Evolutionary conservation across 2,888 invertebrate species (phyloP), one percentile per base, ranked within the genome.

Genomic region (Hetaerina titia): DNA sequence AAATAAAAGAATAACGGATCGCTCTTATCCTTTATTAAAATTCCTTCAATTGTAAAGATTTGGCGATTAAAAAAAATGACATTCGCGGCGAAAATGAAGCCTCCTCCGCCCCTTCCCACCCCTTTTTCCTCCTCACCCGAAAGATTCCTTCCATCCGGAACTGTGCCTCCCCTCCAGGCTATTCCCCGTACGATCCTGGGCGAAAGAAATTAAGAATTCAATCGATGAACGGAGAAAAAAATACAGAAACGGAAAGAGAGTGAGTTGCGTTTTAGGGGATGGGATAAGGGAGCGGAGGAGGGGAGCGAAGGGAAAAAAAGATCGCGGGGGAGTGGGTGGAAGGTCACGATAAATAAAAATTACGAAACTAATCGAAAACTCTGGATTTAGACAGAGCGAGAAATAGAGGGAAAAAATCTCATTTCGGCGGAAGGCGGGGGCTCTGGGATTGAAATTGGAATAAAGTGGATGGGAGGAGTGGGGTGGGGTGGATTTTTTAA

Each of bases 71-170:
- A 81, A 81, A 22, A 81, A 81, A 81, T 81, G 81, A 81, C 81
- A 81, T 25, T 81, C 81, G 81, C 81, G 81, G 81, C 81, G 81
- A 11, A 81, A 81, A 81, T 81, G 81, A 31, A n/a, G n/a, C 69
- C 69, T 69, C 69, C 8, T 69, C 69, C 69, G n/a, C 19, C 69
- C n/a, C n/a, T 6, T 69, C 1, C 69, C 69, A n/a, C 19, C 69
- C 69, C 6, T 69, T 19, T n/a, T 25, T 2, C 31, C 69, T 45
- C 81, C 25, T 31, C 31, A 31, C 25, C 19, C 81, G 13, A 31
- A 81, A 31, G 31, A 31, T 25, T 31, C 81, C 81, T 81, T n/a
- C 81, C 31, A 31, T 11, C n/a, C 8, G 31, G 81, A 31, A 81
- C 9, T 31, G 81, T 81, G 25, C 31, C 13, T 31, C 13, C 81